Conservation (phyloP, 2,113 vertebrate genomes). For the Athene noctua region DNA sequence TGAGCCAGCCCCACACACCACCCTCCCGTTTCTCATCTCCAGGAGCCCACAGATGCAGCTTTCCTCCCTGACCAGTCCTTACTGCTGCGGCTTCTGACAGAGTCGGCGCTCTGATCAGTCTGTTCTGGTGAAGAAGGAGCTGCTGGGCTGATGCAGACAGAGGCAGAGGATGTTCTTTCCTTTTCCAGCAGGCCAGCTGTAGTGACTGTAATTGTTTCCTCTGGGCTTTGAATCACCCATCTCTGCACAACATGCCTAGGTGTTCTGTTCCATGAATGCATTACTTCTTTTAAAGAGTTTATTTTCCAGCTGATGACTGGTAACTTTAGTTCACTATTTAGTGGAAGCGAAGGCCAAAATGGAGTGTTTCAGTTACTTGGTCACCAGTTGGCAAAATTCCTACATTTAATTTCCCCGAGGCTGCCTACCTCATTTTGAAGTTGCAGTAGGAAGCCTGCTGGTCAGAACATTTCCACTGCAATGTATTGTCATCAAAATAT, state of each 20-base stretch:
- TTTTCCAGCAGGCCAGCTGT: too few relatives aligned
- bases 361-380: neutral
- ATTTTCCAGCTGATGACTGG: neutral
- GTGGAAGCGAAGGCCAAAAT: neutral
- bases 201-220: neutral
- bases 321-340: neutral
- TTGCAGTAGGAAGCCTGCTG: neutral
- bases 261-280: neutral
- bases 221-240: neutral
- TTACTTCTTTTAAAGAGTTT: neutral
- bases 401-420: neutral
- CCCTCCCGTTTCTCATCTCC: neutral
- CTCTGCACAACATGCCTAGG: rapidly evolving
- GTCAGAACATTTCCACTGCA: neutral
- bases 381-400: neutral
- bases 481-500: neutral
- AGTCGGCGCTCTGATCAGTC: neutral
- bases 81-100: neutral
- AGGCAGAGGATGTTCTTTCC: neutral
- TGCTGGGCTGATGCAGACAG: neutral
- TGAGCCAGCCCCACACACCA: neutral
- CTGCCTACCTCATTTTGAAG: neutral
- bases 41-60: neutral
- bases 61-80: neutral
- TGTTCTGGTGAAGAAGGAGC: neutral